phyloP scores from a whole-genome alignment of 2,113 vertebrate genomes.

The Coracopsis vasa region DNA sequence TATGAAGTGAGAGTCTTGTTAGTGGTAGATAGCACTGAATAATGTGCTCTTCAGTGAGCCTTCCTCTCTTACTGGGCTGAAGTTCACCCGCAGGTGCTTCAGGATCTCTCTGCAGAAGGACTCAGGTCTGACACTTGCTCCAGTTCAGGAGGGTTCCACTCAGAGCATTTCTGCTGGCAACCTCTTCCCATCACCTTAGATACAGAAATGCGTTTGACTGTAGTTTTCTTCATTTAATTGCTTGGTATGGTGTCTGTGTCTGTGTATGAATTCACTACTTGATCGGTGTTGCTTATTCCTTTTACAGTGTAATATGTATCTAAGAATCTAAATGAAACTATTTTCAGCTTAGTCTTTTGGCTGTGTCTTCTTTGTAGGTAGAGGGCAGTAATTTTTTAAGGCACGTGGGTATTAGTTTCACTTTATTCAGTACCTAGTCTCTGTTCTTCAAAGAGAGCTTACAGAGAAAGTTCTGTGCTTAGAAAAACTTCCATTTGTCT shows the following conservation, averaged over 20 bases:
- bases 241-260: background rate
- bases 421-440: background rate
- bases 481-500: background rate
- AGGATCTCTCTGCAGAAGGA: too few relatives aligned
- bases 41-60: background rate
- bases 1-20: background rate
- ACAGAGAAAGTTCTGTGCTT: background rate
- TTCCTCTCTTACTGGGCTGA: accelerated
- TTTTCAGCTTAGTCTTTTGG: background rate
- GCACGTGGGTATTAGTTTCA: background rate
- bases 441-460: background rate
- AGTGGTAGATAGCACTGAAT: too few relatives aligned
- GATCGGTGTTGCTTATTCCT: background rate
- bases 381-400: background rate
- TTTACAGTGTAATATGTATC: background rate
- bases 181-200: background rate
- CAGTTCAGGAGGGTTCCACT: background rate
- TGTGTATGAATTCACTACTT: background rate
- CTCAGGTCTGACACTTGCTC: background rate
- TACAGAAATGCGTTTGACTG: background rate
- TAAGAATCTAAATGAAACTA: background rate
- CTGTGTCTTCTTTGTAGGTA: background rate
- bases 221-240: background rate
- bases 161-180: background rate
- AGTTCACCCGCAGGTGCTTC: background rate